Base-by-base conservation (phyloP, 2,113 vertebrate genomes). In the Xiphophorus hellerii region DNA sequence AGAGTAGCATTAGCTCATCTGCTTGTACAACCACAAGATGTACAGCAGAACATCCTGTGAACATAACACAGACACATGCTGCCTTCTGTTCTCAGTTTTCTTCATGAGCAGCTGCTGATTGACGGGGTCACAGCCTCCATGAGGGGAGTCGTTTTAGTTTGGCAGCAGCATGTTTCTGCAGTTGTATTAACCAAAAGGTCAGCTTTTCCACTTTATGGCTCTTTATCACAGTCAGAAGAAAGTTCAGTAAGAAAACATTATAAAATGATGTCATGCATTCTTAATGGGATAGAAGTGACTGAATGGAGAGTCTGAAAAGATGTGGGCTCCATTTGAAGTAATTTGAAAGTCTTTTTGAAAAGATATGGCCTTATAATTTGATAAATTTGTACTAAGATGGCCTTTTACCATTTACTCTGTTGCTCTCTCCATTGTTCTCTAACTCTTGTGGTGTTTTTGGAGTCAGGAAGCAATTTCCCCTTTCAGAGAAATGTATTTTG, bases 291-390 rank as follows among this genome's bases (percentile, higher is more conserved):
- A 1, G 64, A 62, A 65, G 29, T 72, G 33, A 67, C 5, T 67
- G 63, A 88, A 81, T 78, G 11, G 35, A n/a, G n/a, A 31, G 28
- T 65, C 37, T 71, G 73, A 67, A 72, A 29, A 68, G 60, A 80
- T 71, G 58, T 27, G 0, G 5, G 63, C 28, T 71, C 73, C 25
- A 82, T 77, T 58, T 66, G 51, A 71, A 80, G 73, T 73, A 66
- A 71, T 48, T 48, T 48, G 44, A 44, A 44, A 48, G 44, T 58
- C 7, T n/a, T n/a, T 83, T 79, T 81, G 60, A 77, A 70, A 42
- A 20, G 54, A 69, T 8, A 80, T 7, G 31, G 66, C 27, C 66
- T 27, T 44, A 44, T 58, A 44, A 48, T 72, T 62, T 13, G 27
- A 58, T 58, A n/a, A n/a, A 8, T 58, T n/a, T 69, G 28, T 27